phyloP scores from a whole-genome alignment of 2,113 vertebrate genomes.

The Bufo gargarizans region DNA sequence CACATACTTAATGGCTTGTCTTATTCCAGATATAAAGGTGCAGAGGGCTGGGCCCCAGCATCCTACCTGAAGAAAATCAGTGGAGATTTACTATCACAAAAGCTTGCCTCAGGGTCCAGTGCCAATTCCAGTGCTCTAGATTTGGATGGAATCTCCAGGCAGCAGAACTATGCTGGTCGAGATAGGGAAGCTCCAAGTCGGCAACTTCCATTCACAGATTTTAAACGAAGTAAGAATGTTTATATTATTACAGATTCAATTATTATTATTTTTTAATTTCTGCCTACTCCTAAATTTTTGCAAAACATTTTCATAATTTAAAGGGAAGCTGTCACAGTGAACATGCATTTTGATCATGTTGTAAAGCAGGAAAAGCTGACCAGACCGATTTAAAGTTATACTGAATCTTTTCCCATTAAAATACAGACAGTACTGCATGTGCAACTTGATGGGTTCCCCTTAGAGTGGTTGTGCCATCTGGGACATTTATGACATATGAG shows the following conservation, averaged over 20 bases:
- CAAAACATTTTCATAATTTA: not conserved
- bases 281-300: not conserved
- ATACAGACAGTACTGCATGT: no score
- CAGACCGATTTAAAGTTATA: no score
- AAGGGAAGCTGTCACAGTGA: not conserved
- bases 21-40: conserved; percentile 83
- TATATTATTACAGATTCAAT: no score
- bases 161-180: conserved; percentile 68
- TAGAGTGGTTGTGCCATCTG: no score
- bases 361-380: no score
- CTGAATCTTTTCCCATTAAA: no score
- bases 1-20: not conserved
- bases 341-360: no score
- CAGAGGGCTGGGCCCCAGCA: conserved; percentile 96
- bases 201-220: conserved; percentile 72
- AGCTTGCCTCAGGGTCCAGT: conserved; percentile 76
- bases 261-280: not conserved
- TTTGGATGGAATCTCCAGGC: conserved; percentile 82
- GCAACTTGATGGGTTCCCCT: no score
- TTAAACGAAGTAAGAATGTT: conserved; percentile 77
- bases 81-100: conserved; percentile 80
- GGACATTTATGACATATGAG: no score
- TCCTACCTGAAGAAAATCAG: conserved; percentile 90
- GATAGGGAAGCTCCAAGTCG: conserved; percentile 77
- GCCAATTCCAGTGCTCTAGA: conserved; percentile 82